Evolutionary conservation across 2,113 vertebrate species (phyloP).

Genomic region (Pogona vitticeps): DNA sequence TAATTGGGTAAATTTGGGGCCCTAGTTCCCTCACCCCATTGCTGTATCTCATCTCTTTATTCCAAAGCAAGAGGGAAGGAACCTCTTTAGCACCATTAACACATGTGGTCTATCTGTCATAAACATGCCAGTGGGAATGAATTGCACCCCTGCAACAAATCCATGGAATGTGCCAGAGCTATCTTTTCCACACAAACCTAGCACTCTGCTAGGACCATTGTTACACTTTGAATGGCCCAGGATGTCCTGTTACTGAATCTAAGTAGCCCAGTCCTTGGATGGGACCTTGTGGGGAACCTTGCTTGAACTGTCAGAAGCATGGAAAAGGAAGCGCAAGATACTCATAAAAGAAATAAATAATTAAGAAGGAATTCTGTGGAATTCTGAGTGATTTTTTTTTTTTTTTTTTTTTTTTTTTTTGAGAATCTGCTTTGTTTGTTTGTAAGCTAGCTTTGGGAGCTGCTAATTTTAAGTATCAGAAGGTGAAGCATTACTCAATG

Average conservation of each 20-base stretch:
- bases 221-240: not conserved
- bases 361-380: not conserved
- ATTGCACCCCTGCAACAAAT: not conserved
- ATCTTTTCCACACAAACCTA: not conserved
- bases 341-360: not conserved
- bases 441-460: constrained; percentile 30
- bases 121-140: not conserved
- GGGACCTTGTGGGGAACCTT: not conserved
- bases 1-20: no score
- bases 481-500: constrained; percentile 58
- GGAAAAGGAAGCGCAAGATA: not conserved
- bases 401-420: not conserved
- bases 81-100: not conserved
- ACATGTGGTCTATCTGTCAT: no score
- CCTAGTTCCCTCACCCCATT: no score
- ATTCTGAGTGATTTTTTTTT: not conserved
- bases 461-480: constrained; percentile 42
- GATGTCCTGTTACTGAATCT: not conserved
- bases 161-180: no score
- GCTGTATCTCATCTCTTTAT: no score
- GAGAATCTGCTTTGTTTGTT: not conserved
- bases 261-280: not conserved
- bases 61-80: not conserved
- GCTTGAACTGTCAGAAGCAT: not conserved
- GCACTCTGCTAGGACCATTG: not conserved